phyloP scores from a whole-genome alignment of 1,140 invertebrate species.

The Drosophila teissieri region DNA sequence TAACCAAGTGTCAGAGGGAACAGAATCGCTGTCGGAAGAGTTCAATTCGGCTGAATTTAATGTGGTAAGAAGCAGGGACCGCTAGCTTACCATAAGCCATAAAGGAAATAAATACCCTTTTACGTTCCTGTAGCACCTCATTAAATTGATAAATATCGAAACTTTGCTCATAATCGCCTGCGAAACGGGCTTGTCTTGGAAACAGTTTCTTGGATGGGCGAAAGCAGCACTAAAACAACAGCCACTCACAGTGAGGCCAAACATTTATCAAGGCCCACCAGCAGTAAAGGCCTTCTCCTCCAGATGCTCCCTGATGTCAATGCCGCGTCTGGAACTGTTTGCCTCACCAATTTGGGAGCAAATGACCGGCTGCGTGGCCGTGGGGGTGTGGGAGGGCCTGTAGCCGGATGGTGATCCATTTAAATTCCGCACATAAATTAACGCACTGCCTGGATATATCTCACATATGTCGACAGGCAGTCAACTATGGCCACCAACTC shows the following conservation, averaged over 20 bases:
- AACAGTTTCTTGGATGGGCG: neutral
- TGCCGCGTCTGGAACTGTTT: constrained; percentile 43
- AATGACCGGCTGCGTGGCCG: constrained; percentile 24
- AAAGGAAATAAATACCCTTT: constrained; percentile 63
- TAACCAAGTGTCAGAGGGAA: constrained; percentile 15
- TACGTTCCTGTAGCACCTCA: constrained; percentile 55
- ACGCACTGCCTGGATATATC: constrained; percentile 36
- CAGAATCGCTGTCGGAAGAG: neutral
- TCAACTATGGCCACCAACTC: constrained; percentile 28
- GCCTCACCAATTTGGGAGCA: constrained; percentile 58
- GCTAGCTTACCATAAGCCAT: constrained; percentile 11
- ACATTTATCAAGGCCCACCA: constrained; percentile 73
- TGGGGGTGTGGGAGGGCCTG: constrained; percentile 7
- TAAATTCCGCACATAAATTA: constrained; percentile 82
- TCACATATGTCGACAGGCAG: constrained; percentile 45
- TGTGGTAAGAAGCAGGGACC: neutral
- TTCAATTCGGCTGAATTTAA: constrained; percentile 13
- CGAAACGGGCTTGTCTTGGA: constrained; percentile 24
- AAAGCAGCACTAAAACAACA: constrained; percentile 4
- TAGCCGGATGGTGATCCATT: constrained; percentile 61
- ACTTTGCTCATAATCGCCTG: constrained; percentile 79
- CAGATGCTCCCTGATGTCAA: constrained; percentile 17
- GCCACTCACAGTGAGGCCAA: constrained; percentile 22
- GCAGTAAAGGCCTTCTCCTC: constrained; percentile 23
- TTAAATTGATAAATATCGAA: constrained; percentile 82